phyloP scores from a whole-genome alignment of 1,140 invertebrate genomes.

The Whitmania pigra region DNA sequence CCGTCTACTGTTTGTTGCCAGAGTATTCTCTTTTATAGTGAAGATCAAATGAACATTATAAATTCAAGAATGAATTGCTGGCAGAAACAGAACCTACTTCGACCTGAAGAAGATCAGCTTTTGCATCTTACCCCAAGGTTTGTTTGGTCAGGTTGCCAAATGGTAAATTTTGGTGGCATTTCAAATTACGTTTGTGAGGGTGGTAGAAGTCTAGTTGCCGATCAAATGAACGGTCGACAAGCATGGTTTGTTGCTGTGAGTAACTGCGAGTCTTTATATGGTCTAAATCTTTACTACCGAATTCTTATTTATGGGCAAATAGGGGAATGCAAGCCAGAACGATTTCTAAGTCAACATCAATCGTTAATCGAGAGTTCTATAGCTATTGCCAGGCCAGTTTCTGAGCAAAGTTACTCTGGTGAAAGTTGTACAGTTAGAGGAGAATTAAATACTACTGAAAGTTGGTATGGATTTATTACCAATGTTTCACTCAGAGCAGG shows the following conservation, averaged over 20 bases:
- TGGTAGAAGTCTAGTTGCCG: slow-evolving; percentile 17
- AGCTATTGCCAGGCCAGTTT: not conserved
- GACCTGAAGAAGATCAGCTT: slow-evolving; percentile 22
- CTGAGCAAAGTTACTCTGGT: not conserved
- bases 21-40: slow-evolving; percentile 18
- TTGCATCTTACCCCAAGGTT: slow-evolving; percentile 20
- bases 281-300: slow-evolving; percentile 15
- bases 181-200: slow-evolving; percentile 20
- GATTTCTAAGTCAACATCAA: not conserved
- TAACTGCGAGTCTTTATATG: slow-evolving; percentile 15
- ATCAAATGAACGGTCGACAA: not conserved
- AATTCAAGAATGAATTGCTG: slow-evolving; percentile 19
- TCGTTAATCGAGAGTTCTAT: not conserved
- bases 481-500: slow-evolving; percentile 17
- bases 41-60: slow-evolving; percentile 17
- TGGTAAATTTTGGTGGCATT: slow-evolving; percentile 1
- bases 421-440: slow-evolving; percentile 15
- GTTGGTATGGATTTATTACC: slow-evolving; percentile 21
- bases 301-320: slow-evolving; percentile 16
- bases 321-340: slow-evolving; percentile 8
- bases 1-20: slow-evolving; percentile 17
- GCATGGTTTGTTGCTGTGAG: slow-evolving; percentile 15
- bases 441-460: slow-evolving; percentile 11
- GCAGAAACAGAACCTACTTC: slow-evolving; percentile 20
- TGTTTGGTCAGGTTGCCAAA: slow-evolving; percentile 21